Conservation (phyloP, 2,888 invertebrate genomes). For the Cephus runcator region DNA sequence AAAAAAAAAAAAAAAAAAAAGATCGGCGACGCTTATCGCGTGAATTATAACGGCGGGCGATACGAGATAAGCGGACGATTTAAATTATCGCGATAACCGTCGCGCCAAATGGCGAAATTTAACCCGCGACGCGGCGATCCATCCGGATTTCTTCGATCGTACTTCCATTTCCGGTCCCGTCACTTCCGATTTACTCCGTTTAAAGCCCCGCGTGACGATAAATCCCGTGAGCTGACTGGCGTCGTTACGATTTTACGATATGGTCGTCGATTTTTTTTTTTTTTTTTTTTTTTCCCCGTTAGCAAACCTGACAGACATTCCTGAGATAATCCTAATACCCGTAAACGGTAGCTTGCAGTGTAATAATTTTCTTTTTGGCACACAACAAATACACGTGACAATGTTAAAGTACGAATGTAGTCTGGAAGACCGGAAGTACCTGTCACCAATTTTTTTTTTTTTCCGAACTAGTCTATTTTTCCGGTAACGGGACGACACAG, state of each 20-base stretch:
- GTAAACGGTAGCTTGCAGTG: neutral
- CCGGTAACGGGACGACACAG: neutral
- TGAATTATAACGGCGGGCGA: neutral
- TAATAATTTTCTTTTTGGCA: no score
- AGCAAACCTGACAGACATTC: neutral
- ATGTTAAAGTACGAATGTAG: neutral
- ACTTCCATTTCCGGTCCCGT: slow-evolving; percentile 3
- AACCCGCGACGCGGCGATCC: neutral
- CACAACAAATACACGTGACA: no score
- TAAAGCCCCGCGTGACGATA: neutral
- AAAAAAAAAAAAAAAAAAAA: neutral
- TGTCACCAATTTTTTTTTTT: neutral
- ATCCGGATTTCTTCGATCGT: neutral
- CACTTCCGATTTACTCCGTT: neutral
- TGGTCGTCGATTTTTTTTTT: neutral
- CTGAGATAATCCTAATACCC: neutral
- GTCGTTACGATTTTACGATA: neutral
- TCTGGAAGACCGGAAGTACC: neutral
- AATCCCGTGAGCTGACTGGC: neutral
- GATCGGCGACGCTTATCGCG: neutral
- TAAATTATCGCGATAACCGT: neutral
- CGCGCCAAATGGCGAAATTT: neutral
- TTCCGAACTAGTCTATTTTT: neutral
- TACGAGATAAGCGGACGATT: neutral
- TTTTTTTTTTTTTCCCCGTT: neutral